phyloP scores from a whole-genome alignment of 2,888 invertebrate species.

The Lithophane leautieri region DNA sequence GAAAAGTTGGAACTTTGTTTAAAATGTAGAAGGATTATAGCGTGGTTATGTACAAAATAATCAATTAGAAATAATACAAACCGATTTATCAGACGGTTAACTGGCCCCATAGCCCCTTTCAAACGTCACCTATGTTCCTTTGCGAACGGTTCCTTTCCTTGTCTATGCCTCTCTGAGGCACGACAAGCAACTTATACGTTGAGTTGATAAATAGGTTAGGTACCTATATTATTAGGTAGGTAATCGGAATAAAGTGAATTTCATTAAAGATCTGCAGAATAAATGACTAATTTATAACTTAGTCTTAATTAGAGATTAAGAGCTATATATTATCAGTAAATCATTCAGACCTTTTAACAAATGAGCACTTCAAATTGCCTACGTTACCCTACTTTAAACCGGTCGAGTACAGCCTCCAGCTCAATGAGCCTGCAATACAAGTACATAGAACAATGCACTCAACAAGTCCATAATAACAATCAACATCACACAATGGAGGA shows the following conservation, averaged over 20 bases:
- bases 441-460: conserved; percentile 67
- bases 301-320: not conserved
- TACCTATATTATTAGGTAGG: no score
- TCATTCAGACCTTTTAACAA: not conserved
- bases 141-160: not conserved
- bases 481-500: conserved; percentile 67
- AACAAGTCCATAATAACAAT: conserved; percentile 65
- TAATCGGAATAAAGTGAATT: no score
- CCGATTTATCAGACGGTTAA: not conserved
- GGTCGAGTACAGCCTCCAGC: conserved; percentile 49
- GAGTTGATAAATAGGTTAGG: no score
- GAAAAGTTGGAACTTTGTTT: not conserved
- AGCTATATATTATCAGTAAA: not conserved
- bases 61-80: not conserved
- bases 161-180: no score
- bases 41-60: no score
- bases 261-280: no score
- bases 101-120: no score
- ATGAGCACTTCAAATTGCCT: conserved; percentile 4
- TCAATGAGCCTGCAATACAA: conserved; percentile 51
- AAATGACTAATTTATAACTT: no score
- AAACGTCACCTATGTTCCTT: no score
- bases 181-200: not conserved
- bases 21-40: not conserved
- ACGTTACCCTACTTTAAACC: conserved; percentile 44